Base-by-base conservation (phyloP, 2,113 vertebrate genomes). In the Anoplopoma fimbria region DNA sequence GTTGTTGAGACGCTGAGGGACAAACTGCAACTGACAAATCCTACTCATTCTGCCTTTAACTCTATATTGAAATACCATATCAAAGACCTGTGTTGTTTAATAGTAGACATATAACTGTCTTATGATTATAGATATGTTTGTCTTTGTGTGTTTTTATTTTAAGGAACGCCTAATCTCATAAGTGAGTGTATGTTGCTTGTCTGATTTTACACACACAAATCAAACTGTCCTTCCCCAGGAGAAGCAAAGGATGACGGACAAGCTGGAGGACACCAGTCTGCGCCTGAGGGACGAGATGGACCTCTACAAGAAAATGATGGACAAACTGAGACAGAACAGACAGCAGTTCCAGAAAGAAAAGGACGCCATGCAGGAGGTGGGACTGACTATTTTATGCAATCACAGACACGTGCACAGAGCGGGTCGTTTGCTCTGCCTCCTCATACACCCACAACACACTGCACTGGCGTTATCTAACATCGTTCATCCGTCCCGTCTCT, bases 251-350 rank as follows among this genome's bases (percentile, higher is more conserved):
- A 97, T 99, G 97, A 97, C 97, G 0, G 97, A 98, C 73, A 94
- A 97, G 69, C 79, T 99, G 88, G 98, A 99, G 71, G 98, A 99
- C 93, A 97, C 97, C 0, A 98, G 96, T 51, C 92, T 99, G 82
- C 93, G 97, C 2, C 95, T 99, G 82, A 98, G 96, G 92, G 98
- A 99, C 0, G 98, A 99, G 94, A 98, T 97, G 96, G 97, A 99
- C 85, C 90, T 99, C 76, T 97, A 98, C 92, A 97, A 95, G 89
- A 98, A 97, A 82, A 96, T 99, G 97, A 98, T 98, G 97, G 98
- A 99, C 90, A 99, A 98, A 91, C 93, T 99, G 91, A 90, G 96
- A n/a, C 96, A 97, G 92, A 98, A 97, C 93, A 93, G 97, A 42
- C 94, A 96, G 0, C 96, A 98, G 77, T 98, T 97, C 88, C 98